These are phyloP conservation scores for Eupithecia subumbrata DNA, from an alignment of 2,888 invertebrate genomes.

Conservation along the genomic window DNA sequence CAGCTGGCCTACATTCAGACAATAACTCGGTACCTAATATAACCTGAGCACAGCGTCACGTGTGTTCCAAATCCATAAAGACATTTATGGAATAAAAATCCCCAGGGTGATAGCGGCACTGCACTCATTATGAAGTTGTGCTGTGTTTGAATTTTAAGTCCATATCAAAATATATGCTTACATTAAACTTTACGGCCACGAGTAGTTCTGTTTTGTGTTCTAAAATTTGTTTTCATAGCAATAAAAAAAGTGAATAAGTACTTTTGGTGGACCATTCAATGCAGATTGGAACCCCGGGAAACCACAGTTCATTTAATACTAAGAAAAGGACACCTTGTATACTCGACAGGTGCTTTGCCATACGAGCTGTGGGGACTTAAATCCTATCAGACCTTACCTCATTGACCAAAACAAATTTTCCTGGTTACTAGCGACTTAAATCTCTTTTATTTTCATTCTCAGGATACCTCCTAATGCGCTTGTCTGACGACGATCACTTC, in stretches of 20 bases:
- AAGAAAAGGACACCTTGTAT: not conserved
- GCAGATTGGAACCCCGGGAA: not conserved
- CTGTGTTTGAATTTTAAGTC: not conserved
- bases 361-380: not conserved
- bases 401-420: not conserved
- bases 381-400: not conserved
- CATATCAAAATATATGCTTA: not conserved
- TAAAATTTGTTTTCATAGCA: too few species aligned
- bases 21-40: conserved; percentile 16
- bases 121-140: conserved; percentile 30
- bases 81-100: conserved; percentile 35
- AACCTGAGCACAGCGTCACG: conserved; percentile 27
- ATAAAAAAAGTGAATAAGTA: too few species aligned
- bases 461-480: conserved; percentile 67
- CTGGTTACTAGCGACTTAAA: not conserved
- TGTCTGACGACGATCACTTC: conserved; percentile 64
- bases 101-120: conserved; percentile 38
- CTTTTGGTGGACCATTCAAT: not conserved
- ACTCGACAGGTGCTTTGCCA: not conserved
- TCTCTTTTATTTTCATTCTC: not conserved
- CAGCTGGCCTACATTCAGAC: conserved; percentile 10
- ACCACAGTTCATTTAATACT: not conserved
- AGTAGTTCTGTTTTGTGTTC: too few species aligned
- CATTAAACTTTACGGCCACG: too few species aligned
- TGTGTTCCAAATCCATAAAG: conserved; percentile 31